These are phyloP conservation scores for Lucilia sericata DNA, from an alignment of 1,140 invertebrate genomes.

Conservation along the genomic window DNA sequence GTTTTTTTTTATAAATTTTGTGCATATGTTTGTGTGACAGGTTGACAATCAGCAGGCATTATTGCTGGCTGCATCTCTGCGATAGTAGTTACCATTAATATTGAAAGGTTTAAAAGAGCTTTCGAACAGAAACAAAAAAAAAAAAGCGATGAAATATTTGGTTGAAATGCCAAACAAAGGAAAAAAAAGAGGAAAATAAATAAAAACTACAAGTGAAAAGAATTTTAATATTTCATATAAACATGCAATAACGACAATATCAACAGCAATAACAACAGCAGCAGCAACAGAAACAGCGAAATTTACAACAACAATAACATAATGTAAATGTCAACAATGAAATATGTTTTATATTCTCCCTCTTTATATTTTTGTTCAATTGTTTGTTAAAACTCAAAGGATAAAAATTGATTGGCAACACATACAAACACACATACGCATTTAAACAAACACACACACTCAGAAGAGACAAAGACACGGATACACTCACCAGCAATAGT, in stretches of 20 bases:
- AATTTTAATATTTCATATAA: neutral
- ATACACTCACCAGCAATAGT: too few relatives aligned
- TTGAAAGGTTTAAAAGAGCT: neutral
- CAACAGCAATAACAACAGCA: too few relatives aligned
- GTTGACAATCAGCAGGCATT: neutral
- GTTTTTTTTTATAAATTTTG: neutral
- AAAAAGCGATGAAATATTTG: neutral
- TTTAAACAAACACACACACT: too few relatives aligned
- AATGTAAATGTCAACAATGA: slow-evolving; percentile 7
- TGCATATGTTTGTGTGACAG: neutral
- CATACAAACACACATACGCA: too few relatives aligned
- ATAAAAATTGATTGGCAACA: too few relatives aligned
- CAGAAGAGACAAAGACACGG: too few relatives aligned
- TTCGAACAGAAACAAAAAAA: too few relatives aligned
- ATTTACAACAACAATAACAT: neutral
- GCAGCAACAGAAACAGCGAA: neutral
- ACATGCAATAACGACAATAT: neutral
- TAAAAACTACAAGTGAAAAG: too few relatives aligned
- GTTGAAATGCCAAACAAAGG: neutral
- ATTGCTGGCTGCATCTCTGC: neutral
- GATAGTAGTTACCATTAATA: neutral
- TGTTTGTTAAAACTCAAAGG: neutral
- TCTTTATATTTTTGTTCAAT: neutral
- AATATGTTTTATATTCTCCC: neutral
- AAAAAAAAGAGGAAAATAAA: neutral